Evolutionary conservation across 2,113 vertebrate species (phyloP), one percentile per base, ranked within the genome.

Genomic region (Carettochelys insculpta): DNA sequence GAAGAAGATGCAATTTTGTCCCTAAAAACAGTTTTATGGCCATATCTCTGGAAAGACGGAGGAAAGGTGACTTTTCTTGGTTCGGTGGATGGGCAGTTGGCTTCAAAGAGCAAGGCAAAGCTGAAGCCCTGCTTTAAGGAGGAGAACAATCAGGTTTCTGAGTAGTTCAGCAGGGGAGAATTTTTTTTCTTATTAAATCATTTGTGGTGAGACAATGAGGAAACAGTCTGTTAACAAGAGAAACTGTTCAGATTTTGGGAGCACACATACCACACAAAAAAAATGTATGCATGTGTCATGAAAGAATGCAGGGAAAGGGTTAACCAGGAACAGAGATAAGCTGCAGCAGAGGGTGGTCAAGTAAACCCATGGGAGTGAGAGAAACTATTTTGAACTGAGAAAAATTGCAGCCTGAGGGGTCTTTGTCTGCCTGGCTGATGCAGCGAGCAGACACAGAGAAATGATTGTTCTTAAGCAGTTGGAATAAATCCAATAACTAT

Each of bases 1-100:
- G 93, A 95, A 95, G 85, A 80, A 93, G 80, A 53, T 88, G 86
- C 68, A 83, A 83, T 95, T 95, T 89, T 80, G 27, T 34, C 86
- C 84, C 92, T 93, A 92, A 92, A 95, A 95, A 47, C 31, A 89
- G 78, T 92, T 89, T 68, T 77, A 83, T 91, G 94, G 77, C 29
- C 84, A 92, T 45, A 51, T 27, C 80, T 82, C 56, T 88, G 34
- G 34, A 77, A 8, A 65, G 61, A 17, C 45, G 25, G 11, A 7
- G 82, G 54, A 86, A 82, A 86, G 50, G 53, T 29, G 25, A 85
- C 65, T 92, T 90, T 86, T 88, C 77, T 29, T 43, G 29, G 61
- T 91, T 94, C 86, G 82, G 84, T 65, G 92, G 90, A 92, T 78
- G 65, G 86, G 79, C 80, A 95, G 86, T 34, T 86, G 91, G 84